These are phyloP conservation scores for Catocala fraxini DNA, from an alignment of 2,888 invertebrate genomes.

Conservation along the genomic window DNA sequence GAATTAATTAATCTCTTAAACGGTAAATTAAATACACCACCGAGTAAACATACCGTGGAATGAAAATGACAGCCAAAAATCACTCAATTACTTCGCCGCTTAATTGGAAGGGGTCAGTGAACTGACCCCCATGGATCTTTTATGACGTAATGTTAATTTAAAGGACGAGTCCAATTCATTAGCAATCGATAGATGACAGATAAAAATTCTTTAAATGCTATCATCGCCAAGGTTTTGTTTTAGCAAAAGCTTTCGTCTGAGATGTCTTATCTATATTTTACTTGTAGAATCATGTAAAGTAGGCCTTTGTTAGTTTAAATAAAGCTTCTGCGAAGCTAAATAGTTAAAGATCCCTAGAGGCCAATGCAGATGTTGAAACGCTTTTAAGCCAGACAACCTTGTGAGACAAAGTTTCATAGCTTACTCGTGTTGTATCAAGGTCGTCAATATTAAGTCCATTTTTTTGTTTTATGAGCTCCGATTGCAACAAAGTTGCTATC, in stretches of 20 bases:
- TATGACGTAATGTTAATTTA: neutral
- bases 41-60: neutral
- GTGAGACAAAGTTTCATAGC: constrained; percentile 28
- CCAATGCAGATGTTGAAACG: constrained; percentile 3
- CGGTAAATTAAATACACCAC: too few species aligned
- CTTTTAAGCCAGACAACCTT: constrained; percentile 22
- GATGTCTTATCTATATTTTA: neutral
- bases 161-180: constrained; percentile 4
- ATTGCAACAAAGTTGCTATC: constrained; percentile 2
- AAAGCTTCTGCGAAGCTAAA: neutral
- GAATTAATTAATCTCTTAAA: too few species aligned
- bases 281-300: neutral
- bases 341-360: neutral
- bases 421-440: constrained; percentile 16
- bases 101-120: constrained; percentile 7
- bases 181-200: neutral
- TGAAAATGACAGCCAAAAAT: neutral
- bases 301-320: neutral
- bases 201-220: neutral
- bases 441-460: neutral
- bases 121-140: neutral
- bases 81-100: neutral
- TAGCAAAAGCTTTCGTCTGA: neutral
- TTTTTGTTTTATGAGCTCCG: constrained; percentile 3
- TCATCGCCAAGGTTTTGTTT: neutral